Evolutionary conservation across 2,888 invertebrate species (phyloP).

Genomic region (Dendrolimus pini): DNA sequence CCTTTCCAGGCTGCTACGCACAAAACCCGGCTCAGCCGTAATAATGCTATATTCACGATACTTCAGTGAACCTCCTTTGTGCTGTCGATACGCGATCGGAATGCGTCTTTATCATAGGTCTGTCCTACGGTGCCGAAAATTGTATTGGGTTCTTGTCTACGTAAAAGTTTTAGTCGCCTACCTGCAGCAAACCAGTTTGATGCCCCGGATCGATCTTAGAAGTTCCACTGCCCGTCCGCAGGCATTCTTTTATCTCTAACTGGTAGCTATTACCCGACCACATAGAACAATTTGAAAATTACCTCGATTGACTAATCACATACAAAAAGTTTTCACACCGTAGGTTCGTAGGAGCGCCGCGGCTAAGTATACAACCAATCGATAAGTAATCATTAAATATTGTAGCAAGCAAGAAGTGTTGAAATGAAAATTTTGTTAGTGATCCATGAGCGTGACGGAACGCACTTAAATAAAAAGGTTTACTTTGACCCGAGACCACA

Average conservation of each 20-base stretch:
- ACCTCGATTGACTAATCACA: constrained; percentile 36
- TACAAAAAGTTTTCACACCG: constrained; percentile 39
- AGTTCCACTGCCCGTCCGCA: constrained; percentile 30
- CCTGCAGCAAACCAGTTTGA: constrained; percentile 67
- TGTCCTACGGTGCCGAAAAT: constrained; percentile 49
- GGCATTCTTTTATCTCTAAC: constrained; percentile 43
- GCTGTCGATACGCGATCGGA: constrained; percentile 43
- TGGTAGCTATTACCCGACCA: constrained; percentile 34
- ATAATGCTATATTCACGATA: constrained; percentile 23
- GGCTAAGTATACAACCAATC: constrained; percentile 19
- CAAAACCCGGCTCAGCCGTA: constrained; percentile 8
- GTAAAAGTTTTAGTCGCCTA: constrained; percentile 66
- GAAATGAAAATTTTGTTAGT: constrained; percentile 35
- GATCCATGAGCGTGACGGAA: constrained; percentile 37
- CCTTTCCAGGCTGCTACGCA: constrained; percentile 6
- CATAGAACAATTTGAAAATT: constrained; percentile 25
- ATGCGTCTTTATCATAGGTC: constrained; percentile 58
- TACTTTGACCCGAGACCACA: constrained; percentile 39
- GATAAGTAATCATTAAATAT: constrained; percentile 34
- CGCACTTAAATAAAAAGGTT: constrained; percentile 32
- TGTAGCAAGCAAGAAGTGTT: constrained; percentile 33
- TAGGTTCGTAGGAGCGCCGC: constrained; percentile 10
- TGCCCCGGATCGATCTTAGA: constrained; percentile 46
- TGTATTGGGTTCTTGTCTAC: constrained; percentile 56
- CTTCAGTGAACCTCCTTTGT: constrained; percentile 31